Conservation (phyloP, 2,888 invertebrate species). For the Rhogogaster chlorosoma region DNA sequence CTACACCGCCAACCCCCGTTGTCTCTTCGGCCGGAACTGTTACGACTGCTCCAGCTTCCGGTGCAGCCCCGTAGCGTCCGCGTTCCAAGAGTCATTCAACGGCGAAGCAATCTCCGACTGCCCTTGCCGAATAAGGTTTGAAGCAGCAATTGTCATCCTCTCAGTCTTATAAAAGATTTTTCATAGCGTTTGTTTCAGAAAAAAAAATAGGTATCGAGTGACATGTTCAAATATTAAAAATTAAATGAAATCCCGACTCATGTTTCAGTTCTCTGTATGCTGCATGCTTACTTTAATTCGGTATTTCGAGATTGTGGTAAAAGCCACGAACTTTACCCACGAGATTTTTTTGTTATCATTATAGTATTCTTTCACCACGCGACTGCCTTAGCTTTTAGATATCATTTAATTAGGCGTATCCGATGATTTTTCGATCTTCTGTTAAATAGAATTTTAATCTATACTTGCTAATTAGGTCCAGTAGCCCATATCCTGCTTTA, state of each 20-base stretch:
- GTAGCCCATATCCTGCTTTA: background rate
- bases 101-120: slow-evolving; percentile 30
- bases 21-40: slow-evolving; percentile 60
- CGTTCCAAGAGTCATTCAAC: slow-evolving; percentile 23
- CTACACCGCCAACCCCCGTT: slow-evolving; percentile 71
- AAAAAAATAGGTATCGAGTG: background rate
- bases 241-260: background rate
- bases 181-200: background rate
- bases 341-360: slow-evolving; percentile 25
- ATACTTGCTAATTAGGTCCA: background rate
- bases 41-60: slow-evolving; percentile 57
- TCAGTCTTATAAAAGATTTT: background rate
- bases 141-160: background rate
- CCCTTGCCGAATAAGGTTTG: slow-evolving; percentile 15
- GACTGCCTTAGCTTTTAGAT: slow-evolving; percentile 44
- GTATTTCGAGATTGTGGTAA: background rate
- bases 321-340: slow-evolving; percentile 10
- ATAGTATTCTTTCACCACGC: slow-evolving; percentile 37
- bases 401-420: background rate
- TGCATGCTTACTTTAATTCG: background rate
- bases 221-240: background rate
- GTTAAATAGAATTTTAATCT: background rate
- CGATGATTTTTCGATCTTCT: slow-evolving; percentile 4
- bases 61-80: slow-evolving; percentile 47
- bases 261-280: background rate